phyloP scores from a whole-genome alignment of 2,113 vertebrate species.

The Oryctolagus cuniculus region DNA sequence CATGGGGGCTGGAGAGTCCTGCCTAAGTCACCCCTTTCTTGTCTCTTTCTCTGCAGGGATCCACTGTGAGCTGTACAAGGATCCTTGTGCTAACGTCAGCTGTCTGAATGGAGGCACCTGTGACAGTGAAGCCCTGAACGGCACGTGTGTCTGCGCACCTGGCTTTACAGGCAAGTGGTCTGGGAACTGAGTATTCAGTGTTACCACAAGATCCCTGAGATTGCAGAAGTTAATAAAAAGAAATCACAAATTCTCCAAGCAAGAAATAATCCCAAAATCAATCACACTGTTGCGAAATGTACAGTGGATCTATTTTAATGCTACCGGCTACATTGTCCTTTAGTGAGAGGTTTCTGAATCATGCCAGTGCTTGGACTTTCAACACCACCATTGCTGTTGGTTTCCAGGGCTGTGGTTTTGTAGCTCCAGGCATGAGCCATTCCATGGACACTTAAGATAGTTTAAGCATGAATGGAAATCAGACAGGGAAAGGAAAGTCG shows the following conservation, averaged over 20 bases:
- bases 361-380: not conserved
- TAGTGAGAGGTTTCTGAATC: not conserved
- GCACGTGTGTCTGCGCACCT: constrained; percentile 93
- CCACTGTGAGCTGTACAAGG: constrained; percentile 96
- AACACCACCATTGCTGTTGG: accelerated
- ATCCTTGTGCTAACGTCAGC: constrained; percentile 94
- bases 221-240: too few species aligned
- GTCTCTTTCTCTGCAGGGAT: constrained; percentile 87
- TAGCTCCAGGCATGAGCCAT: not conserved
- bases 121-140: constrained; percentile 92
- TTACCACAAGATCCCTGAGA: not conserved
- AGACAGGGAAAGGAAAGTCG: not conserved
- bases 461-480: not conserved
- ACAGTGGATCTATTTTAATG: not conserved
- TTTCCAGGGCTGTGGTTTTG: not conserved
- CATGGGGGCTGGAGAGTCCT: too few species aligned
- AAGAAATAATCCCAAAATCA: not conserved
- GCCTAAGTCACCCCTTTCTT: not conserved
- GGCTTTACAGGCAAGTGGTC: constrained; percentile 92
- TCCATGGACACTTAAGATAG: accelerated
- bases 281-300: not conserved
- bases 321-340: not conserved
- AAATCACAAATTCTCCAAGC: not conserved
- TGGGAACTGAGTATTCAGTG: accelerated
- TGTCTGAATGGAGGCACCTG: constrained; percentile 97